Percentiles rank a stretch among this genome's conserved stretches.
These are phyloP conservation scores for Eupithecia vulgata DNA, from an alignment of 2,888 invertebrate genomes.

Conservation along the genomic window DNA sequence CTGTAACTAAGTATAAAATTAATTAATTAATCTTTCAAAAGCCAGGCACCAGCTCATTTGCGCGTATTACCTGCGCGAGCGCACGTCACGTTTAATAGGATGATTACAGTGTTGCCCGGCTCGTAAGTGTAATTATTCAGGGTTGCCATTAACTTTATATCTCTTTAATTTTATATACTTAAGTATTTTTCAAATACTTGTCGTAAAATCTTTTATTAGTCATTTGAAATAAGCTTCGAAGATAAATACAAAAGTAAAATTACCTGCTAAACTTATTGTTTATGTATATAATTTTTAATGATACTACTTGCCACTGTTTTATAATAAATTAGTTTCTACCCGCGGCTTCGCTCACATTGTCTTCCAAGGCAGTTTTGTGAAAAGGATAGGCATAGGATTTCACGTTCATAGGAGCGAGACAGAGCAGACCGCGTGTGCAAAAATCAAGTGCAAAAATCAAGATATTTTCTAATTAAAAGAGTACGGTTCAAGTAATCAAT, in stretches of 20 bases:
- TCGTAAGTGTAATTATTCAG: constrained; percentile 29
- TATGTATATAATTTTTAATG: not conserved
- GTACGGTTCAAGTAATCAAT: no score
- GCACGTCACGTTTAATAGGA: constrained; percentile 40
- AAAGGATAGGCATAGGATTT: no score
- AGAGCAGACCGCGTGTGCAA: no score
- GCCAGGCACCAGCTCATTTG: constrained; percentile 19
- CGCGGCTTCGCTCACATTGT: not conserved
- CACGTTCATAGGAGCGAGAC: no score
- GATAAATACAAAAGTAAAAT: not conserved
- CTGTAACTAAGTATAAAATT: not conserved
- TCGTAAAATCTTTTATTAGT: not conserved
- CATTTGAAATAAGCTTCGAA: not conserved
- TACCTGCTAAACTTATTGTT: not conserved
- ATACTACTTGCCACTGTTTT: not conserved
- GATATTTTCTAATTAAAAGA: no score
- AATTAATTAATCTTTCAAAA: constrained; percentile 8
- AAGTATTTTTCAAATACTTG: constrained; percentile 1
- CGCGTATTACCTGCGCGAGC: constrained; percentile 36
- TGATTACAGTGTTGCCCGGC: constrained; percentile 38
- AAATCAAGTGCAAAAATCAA: no score
- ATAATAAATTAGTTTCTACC: not conserved
- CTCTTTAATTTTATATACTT: constrained; percentile 15
- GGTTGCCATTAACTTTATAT: constrained; percentile 28
- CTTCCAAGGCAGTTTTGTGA: no score